Percentiles rank a stretch among this genome's conserved stretches.
These are phyloP conservation scores for Drosophila kokeensis DNA, from an alignment of 2,888 invertebrate genomes.

Conservation along the genomic window DNA sequence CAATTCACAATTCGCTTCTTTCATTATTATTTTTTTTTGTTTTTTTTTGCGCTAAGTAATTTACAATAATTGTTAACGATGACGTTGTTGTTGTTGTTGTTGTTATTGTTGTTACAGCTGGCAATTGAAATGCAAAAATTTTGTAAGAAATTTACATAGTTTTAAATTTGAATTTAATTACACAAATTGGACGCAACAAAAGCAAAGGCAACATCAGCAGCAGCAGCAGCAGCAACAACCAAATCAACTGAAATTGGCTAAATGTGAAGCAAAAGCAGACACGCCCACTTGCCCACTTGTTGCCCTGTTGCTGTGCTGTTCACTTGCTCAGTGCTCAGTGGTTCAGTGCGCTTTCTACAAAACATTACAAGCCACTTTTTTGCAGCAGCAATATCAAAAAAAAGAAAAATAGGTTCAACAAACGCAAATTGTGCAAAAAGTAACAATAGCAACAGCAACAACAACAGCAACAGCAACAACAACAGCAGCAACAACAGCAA, in stretches of 20 bases:
- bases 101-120: slow-evolving; percentile 28
- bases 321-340: slow-evolving; percentile 39
- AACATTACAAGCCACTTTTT: slow-evolving; percentile 68
- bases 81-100: slow-evolving; percentile 34
- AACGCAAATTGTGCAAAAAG: slow-evolving; percentile 78
- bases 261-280: slow-evolving; percentile 51
- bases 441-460: slow-evolving; percentile 37
- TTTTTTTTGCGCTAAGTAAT: slow-evolving; percentile 63
- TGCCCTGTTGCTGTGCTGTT: slow-evolving; percentile 20
- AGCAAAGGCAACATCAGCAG: slow-evolving; percentile 15
- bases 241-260: slow-evolving; percentile 52
- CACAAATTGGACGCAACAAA: slow-evolving; percentile 69
- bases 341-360: slow-evolving; percentile 74
- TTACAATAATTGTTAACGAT: slow-evolving; percentile 75
- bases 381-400: slow-evolving; percentile 27
- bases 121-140: slow-evolving; percentile 77
- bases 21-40: neutral
- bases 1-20: slow-evolving; percentile 8
- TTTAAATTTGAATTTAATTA: slow-evolving; percentile 80
- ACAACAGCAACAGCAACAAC: slow-evolving; percentile 13
- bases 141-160: slow-evolving; percentile 75
- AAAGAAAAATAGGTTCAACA: slow-evolving; percentile 68
- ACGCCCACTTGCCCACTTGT: slow-evolving; percentile 67
- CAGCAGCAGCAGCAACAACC: slow-evolving; percentile 17
- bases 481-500: slow-evolving; percentile 38